Evolutionary conservation across 1,140 invertebrate species (phyloP).

Genomic region (Pogonomyrmex californicus): DNA sequence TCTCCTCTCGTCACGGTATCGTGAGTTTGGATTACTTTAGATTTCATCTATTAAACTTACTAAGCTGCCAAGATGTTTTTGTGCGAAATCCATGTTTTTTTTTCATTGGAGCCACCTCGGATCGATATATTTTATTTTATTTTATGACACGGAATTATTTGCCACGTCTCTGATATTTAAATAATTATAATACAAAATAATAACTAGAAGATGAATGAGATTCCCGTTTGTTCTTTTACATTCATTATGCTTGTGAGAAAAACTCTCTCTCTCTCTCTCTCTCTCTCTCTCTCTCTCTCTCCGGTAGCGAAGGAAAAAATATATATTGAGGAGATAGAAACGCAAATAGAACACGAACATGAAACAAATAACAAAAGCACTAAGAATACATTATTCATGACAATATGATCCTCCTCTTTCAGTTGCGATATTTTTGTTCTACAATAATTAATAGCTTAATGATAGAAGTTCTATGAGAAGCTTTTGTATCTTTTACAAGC

Average conservation of each 20-base stretch:
- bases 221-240: not conserved
- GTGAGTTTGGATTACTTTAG: not conserved
- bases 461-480: not conserved
- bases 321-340: not conserved
- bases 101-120: not conserved
- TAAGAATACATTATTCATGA: slow-evolving; percentile 39
- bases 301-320: not conserved
- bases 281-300: too few species aligned
- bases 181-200: not conserved
- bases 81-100: not conserved
- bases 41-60: slow-evolving; percentile 25
- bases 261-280: not conserved
- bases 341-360: not conserved
- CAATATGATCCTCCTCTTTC: slow-evolving; percentile 13
- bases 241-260: not conserved
- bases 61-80: slow-evolving; percentile 15
- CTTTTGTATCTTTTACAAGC: not conserved
- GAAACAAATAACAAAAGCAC: slow-evolving; percentile 11
- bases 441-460: slow-evolving; percentile 58
- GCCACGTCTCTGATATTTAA: not conserved
- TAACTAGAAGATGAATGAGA: slow-evolving; percentile 1
- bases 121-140: slow-evolving; percentile 1
- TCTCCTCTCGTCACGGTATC: not conserved
- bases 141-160: slow-evolving; percentile 1
- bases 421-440: not conserved